Conservation (phyloP, 2,113 vertebrate species). For the Corapipo altera region DNA sequence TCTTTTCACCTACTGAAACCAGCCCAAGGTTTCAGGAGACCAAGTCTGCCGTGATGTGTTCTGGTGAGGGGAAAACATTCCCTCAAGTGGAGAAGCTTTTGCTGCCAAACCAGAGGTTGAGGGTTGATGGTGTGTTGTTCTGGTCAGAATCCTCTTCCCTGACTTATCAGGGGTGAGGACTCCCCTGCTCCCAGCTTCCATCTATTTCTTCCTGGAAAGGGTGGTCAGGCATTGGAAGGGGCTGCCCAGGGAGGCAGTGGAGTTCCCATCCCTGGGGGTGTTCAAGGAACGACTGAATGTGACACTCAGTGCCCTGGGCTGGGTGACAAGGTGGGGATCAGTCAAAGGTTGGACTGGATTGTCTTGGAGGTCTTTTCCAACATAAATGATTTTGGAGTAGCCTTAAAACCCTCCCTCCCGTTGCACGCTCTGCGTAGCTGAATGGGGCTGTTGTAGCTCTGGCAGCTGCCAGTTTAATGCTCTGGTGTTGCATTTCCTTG, state of each 20-base stretch:
- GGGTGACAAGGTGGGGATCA: not conserved
- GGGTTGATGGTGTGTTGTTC: not conserved
- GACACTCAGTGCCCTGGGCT: not conserved
- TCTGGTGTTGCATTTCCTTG: not conserved
- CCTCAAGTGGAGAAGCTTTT: not conserved
- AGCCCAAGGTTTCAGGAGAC: not conserved
- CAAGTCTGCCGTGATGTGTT: not conserved
- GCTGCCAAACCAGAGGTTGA: not conserved
- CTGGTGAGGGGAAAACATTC: not conserved
- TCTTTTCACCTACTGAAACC: not conserved
- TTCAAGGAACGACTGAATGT: not conserved
- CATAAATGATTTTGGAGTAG: not conserved
- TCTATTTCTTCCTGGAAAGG: not conserved
- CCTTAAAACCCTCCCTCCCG: not conserved
- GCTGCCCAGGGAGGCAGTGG: not conserved
- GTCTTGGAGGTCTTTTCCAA: not conserved
- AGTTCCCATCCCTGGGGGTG: not conserved
- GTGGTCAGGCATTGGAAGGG: not conserved
- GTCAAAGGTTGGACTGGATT: not conserved
- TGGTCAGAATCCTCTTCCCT: not conserved
- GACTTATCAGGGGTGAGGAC: not conserved
- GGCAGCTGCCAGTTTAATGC: not conserved
- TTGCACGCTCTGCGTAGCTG: accelerated
- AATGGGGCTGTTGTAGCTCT: not conserved
- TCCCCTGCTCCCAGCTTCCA: not conserved